Conservation (phyloP, 2,797 vertebrate species). For the Heterohyrax brucei region DNA sequence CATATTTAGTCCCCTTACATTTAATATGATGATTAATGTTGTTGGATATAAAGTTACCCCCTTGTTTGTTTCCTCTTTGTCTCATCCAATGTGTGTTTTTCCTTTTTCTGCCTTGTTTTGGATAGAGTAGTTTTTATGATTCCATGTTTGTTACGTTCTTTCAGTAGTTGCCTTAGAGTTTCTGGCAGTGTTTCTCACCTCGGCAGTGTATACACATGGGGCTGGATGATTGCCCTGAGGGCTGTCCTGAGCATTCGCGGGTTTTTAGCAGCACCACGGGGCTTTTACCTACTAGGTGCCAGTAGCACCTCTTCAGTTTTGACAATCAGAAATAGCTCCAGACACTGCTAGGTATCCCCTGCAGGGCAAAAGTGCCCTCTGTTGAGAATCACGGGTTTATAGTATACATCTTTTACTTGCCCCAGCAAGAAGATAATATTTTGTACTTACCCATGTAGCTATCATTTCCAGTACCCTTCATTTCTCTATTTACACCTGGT, state of each 20-base stretch:
- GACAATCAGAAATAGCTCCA: no score
- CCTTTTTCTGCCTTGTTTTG: no score
- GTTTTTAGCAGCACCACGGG: no score
- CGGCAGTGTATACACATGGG: no score
- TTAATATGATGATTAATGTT: background rate
- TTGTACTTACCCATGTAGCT: background rate
- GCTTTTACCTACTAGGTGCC: no score
- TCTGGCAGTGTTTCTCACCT: background rate
- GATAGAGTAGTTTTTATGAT: no score
- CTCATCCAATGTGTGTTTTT: no score
- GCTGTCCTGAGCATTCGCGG: no score
- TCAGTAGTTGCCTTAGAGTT: background rate
- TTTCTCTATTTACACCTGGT: constrained; percentile 14
- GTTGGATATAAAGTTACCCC: background rate
- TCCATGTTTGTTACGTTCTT: background rate
- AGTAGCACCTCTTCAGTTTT: no score
- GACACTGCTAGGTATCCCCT: no score
- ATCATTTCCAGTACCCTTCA: background rate
- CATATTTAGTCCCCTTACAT: background rate
- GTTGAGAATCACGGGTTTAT: background rate
- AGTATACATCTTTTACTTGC: background rate
- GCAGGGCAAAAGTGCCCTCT: background rate
- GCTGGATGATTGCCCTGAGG: no score
- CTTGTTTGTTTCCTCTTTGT: background rate
- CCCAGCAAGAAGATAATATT: background rate